Conservation (phyloP, 2,113 vertebrate genomes). For the Balaeniceps rex region DNA sequence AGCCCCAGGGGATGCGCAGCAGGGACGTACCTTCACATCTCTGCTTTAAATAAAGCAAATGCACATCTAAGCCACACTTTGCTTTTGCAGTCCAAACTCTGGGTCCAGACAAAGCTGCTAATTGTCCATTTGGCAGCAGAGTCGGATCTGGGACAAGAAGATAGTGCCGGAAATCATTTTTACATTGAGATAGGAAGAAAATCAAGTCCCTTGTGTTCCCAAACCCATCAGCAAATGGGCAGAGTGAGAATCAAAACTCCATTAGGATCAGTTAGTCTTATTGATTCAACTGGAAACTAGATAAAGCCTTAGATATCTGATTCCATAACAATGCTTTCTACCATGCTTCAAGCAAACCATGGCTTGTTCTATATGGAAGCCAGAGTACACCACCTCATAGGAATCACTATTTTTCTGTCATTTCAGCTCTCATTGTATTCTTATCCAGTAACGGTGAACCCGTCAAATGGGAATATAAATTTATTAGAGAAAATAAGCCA, state of each 20-base stretch:
- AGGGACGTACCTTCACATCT: background rate
- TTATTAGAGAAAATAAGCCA: background rate
- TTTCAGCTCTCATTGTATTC: background rate
- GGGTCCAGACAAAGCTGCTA: background rate
- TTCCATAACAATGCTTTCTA: background rate
- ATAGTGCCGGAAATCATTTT: background rate
- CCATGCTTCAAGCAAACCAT: background rate
- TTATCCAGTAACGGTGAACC: background rate
- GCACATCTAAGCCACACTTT: background rate
- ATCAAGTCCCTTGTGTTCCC: background rate
- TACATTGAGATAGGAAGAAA: background rate
- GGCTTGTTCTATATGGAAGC: background rate
- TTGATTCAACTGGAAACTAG: background rate
- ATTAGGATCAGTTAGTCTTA: background rate
- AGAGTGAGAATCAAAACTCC: background rate
- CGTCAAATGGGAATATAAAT: background rate
- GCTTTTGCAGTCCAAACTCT: background rate
- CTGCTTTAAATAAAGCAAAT: background rate
- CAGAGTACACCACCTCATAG: background rate
- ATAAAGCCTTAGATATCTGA: background rate
- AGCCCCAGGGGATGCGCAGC: background rate
- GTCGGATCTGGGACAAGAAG: background rate
- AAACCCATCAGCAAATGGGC: background rate
- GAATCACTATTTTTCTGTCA: background rate
- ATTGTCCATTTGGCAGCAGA: background rate